Evolutionary conservation across 2,888 invertebrate species (phyloP).

Genomic region (Amphipoea lucens): DNA sequence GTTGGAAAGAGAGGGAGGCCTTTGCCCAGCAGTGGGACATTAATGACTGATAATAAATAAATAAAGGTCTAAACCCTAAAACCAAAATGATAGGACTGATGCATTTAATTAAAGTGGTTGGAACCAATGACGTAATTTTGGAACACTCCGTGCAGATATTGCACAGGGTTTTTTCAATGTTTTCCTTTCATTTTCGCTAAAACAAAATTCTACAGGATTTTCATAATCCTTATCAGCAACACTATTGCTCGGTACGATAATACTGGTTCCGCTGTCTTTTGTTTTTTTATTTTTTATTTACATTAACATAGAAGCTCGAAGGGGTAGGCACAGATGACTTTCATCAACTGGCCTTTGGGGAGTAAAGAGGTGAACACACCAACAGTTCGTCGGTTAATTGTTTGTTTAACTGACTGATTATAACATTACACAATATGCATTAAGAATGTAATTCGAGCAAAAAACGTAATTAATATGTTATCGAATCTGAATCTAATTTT

Average conservation of each 20-base stretch:
- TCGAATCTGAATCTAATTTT: conserved; percentile 3
- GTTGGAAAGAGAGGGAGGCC: no score
- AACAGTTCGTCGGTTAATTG: not conserved
- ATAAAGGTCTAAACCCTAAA: not conserved
- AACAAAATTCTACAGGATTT: not conserved
- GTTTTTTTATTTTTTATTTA: no score
- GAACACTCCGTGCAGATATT: not conserved
- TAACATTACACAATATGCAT: not conserved
- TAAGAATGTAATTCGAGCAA: not conserved
- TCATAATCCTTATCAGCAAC: not conserved
- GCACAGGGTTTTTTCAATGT: not conserved
- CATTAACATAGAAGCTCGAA: no score
- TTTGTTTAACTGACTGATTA: not conserved
- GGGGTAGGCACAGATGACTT: not conserved
- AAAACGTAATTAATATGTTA: not conserved
- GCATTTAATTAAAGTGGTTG: not conserved
- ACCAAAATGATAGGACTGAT: not conserved
- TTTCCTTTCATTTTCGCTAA: not conserved
- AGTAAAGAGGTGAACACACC: not conserved
- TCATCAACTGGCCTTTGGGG: not conserved
- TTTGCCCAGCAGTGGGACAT: no score
- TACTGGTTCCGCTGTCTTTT: not conserved
- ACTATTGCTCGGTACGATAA: not conserved
- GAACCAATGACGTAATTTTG: no score
- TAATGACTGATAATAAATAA: not conserved